A percentile compares a stretch with the other conserved stretches of the same genome.
Evolutionary conservation across 2,797 vertebrate genomes (phyloP).

Genomic region (Prionace glauca): DNA sequence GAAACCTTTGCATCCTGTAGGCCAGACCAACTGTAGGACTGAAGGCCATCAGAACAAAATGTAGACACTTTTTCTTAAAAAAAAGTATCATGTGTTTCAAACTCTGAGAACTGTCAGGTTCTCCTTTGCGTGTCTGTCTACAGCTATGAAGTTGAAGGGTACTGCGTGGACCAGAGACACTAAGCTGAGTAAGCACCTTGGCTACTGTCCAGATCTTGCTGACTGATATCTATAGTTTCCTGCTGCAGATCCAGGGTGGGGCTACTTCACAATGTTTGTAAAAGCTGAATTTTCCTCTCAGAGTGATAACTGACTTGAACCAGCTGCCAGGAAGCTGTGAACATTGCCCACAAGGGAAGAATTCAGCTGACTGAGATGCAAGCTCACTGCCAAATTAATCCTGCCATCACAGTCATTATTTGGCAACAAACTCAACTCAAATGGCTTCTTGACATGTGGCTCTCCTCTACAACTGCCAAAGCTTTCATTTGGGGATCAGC

Average conservation of each 20-base stretch:
- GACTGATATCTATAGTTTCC: background rate
- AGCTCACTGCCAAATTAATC: background rate
- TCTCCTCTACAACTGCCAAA: background rate
- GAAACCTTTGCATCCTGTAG: background rate
- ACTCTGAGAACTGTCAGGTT: background rate
- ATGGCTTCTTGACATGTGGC: background rate
- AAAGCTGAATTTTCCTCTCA: background rate
- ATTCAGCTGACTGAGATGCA: background rate
- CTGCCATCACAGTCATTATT: background rate
- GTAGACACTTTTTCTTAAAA: background rate
- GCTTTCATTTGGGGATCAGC: background rate
- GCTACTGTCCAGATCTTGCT: background rate
- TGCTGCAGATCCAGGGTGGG: constrained; percentile 20
- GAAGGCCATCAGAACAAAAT: background rate
- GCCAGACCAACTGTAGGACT: background rate
- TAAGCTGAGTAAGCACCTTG: background rate
- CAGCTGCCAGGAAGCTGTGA: background rate
- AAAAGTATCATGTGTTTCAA: background rate
- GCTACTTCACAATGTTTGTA: background rate
- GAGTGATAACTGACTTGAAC: background rate
- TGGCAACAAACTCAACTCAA: background rate
- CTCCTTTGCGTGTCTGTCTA: background rate
- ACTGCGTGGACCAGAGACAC: background rate
- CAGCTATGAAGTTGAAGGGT: background rate
- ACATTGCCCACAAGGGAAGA: background rate